Percentiles rank a stretch among this genome's conserved stretches.
phyloP scores from a whole-genome alignment of 1,140 invertebrate genomes.

The Euwallacea similis region DNA sequence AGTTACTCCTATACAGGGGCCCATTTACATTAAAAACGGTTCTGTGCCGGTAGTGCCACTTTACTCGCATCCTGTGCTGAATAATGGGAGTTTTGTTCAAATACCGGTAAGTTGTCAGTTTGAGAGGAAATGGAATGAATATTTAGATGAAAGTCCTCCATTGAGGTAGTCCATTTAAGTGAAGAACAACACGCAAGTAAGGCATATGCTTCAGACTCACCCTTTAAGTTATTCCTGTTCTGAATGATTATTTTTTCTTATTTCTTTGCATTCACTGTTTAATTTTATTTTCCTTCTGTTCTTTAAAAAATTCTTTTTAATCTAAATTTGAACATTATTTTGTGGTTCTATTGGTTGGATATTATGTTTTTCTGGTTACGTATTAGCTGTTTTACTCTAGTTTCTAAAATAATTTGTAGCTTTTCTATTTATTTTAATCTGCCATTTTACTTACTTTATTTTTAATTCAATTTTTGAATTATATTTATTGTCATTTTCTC shows the following conservation, averaged over 20 bases:
- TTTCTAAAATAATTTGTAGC: too few relatives aligned
- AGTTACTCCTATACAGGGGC: constrained; percentile 79
- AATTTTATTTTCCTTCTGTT: too few relatives aligned
- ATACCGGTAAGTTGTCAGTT: constrained; percentile 73
- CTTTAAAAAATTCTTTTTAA: too few relatives aligned
- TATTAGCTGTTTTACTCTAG: too few relatives aligned
- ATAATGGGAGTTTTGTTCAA: constrained; percentile 81
- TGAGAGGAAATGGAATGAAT: background rate
- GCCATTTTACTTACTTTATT: too few relatives aligned
- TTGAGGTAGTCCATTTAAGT: background rate
- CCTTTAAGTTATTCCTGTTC: background rate
- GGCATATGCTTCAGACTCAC: background rate
- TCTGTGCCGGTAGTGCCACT: constrained; percentile 82
- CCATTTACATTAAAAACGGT: constrained; percentile 77
- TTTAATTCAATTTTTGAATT: too few relatives aligned
- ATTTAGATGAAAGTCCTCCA: background rate
- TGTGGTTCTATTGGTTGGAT: too few relatives aligned
- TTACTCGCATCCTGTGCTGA: constrained; percentile 77
- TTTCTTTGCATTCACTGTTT: background rate
- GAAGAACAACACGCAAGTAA: background rate
- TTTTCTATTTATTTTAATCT: too few relatives aligned
- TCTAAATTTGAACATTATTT: too few relatives aligned
- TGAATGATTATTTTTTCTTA: background rate
- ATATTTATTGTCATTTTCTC: too few relatives aligned
- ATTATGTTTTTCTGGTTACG: too few relatives aligned